A percentile compares a stretch with the other conserved stretches of the same genome.
Evolutionary conservation across 2,797 vertebrate genomes (phyloP).

Genomic region (Sphenopsis melanotis): DNA sequence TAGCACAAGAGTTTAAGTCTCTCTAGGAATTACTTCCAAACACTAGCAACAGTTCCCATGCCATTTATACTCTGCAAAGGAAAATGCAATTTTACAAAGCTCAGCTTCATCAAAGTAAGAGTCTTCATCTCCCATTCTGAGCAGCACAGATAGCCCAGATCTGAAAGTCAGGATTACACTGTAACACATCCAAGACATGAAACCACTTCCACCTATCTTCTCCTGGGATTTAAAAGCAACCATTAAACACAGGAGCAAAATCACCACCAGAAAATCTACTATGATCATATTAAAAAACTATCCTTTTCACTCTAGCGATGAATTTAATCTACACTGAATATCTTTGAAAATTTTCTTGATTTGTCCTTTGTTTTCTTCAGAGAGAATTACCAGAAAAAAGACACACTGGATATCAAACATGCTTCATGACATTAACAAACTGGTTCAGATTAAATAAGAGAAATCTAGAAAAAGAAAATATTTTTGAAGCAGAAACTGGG

Average conservation of each 20-base stretch:
- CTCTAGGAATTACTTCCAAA: background rate
- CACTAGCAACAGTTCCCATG: background rate
- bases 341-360: background rate
- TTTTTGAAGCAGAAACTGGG: background rate
- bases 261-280: background rate
- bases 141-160: background rate
- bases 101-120: background rate
- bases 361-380: background rate
- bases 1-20: background rate
- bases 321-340: background rate
- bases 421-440: background rate
- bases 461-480: background rate
- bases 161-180: background rate
- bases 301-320: background rate
- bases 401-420: background rate
- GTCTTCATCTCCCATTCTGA: background rate
- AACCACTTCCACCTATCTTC: background rate
- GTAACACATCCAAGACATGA: background rate
- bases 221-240: background rate
- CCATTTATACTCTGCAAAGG: background rate
- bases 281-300: background rate
- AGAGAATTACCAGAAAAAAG: background rate
- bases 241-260: background rate
- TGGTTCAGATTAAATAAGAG: background rate
- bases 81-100: background rate